These are phyloP conservation scores for Gambusia affinis DNA, from an alignment of 2,113 vertebrate species.

Conservation along the genomic window DNA sequence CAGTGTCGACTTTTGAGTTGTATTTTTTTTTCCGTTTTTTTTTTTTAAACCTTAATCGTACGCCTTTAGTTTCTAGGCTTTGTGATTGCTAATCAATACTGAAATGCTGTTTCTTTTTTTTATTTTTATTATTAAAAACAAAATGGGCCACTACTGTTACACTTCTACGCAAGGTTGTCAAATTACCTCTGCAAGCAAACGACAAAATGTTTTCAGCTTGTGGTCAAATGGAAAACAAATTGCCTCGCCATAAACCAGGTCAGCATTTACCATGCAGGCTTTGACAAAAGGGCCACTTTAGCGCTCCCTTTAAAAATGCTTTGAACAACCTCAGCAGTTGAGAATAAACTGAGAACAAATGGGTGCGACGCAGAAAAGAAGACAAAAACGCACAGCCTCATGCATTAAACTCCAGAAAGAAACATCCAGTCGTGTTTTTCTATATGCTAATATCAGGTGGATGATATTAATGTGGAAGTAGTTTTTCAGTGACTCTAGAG, in stretches of 20 bases:
- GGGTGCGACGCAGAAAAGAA: not conserved
- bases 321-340: not conserved
- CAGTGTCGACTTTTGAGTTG: not conserved
- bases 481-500: conserved; percentile 23
- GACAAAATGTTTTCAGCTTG: conserved; percentile 20
- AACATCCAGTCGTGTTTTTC: conserved; percentile 11
- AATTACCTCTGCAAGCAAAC: conserved; percentile 12
- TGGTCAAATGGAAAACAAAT: conserved; percentile 36
- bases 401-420: not conserved
- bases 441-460: conserved; percentile 28
- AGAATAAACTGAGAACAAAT: conserved; percentile 12
- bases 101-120: no score
- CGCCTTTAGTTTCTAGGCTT: not conserved
- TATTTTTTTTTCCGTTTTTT: not conserved
- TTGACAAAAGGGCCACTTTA: conserved; percentile 41
- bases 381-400: not conserved
- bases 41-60: not conserved
- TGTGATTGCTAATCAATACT: not conserved
- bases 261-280: conserved; percentile 36
- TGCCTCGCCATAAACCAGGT: conserved; percentile 26
- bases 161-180: conserved; percentile 9
- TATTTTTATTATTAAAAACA: not conserved
- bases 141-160: not conserved
- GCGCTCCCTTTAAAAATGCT: conserved; percentile 16
- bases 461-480: conserved; percentile 15